Evolutionary conservation across 2,888 invertebrate genomes (phyloP), one percentile per base, ranked within the genome.

Genomic region (Aleiodes testaceus): DNA sequence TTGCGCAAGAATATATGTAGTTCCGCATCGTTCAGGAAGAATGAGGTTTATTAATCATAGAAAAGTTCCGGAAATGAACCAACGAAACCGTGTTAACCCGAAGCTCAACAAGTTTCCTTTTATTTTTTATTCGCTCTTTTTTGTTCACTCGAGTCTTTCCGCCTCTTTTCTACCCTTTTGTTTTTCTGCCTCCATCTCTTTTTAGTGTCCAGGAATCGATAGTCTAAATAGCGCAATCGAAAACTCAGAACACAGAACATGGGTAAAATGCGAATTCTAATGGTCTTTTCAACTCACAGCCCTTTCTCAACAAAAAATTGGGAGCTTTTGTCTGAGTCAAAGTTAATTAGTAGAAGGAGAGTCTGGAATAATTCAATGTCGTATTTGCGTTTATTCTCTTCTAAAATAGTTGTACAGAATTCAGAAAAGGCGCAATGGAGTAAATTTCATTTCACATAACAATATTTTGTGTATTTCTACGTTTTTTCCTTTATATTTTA

Each of bases 41-140:
- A 36, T 36, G 36, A 36, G 36, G 36, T 36, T 36, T 36, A 7
- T 11, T 36, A 36, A 11, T 36, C 36, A 11, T 9, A 36, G 11
- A 36, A 36, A 36, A 55, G 14, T 7, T 55, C 55, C 11, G 20
- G 18, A 16, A n/a, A 14, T 53, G 14, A 12, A 14, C 44, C 16
- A 20, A 20, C 47, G 49, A 50, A 69, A 63, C 42, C 63, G 69
- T 69, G 50, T 61, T 50, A 69, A 45, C 44, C 16, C n/a, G 1
- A 36, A 61, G 44, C 63, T 69, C 69, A 69, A 69, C 69, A 69
- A 69, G 69, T 63, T 69, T 69, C 26, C 44, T 18, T 59, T 5
- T 26, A 12, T 12, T 68, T 49, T 49, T 18, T 63, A 45, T 12
- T 68, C 36, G n/a, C 22, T 14, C 63, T 12, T 45, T n/a, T 45